These are phyloP conservation scores for Stegastes partitus DNA, from an alignment of 2,113 vertebrate genomes.

Conservation along the genomic window DNA sequence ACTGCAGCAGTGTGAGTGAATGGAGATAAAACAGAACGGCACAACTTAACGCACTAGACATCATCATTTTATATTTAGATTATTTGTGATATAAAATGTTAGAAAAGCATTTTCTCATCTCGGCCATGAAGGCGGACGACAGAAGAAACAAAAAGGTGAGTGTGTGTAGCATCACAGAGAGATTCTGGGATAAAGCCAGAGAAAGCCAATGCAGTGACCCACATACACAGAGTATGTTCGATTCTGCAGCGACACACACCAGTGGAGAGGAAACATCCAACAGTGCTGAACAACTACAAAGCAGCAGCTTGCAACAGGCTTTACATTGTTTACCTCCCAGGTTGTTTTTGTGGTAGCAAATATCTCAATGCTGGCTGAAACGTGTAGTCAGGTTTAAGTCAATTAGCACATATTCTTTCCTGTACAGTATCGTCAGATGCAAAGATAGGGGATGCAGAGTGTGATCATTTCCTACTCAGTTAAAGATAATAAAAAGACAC, in stretches of 20 bases:
- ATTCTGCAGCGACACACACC: background rate
- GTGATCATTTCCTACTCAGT: background rate
- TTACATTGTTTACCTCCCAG: background rate
- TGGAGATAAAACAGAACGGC: background rate
- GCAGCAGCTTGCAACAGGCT: conserved; percentile 14
- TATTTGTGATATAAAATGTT: background rate
- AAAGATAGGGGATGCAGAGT: background rate
- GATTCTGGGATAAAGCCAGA: background rate
- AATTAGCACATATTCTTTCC: no score
- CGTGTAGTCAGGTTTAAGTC: background rate
- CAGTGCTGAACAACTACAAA: conserved; percentile 11
- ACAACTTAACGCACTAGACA: background rate
- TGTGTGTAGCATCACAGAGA: background rate
- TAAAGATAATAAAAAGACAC: conserved; percentile 1
- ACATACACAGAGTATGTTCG: background rate
- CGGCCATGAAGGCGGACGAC: background rate
- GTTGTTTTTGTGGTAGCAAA: background rate
- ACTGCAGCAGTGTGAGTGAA: background rate
- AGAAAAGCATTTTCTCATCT: background rate
- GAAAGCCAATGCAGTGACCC: conserved; percentile 13
- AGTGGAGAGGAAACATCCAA: background rate
- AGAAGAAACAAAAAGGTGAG: background rate
- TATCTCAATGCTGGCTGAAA: background rate
- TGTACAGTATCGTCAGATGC: background rate
- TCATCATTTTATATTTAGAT: background rate